Evolutionary conservation across 1,140 invertebrate species (phyloP), one percentile per base, ranked within the genome.

Genomic region (Callitettix versicolor): DNA sequence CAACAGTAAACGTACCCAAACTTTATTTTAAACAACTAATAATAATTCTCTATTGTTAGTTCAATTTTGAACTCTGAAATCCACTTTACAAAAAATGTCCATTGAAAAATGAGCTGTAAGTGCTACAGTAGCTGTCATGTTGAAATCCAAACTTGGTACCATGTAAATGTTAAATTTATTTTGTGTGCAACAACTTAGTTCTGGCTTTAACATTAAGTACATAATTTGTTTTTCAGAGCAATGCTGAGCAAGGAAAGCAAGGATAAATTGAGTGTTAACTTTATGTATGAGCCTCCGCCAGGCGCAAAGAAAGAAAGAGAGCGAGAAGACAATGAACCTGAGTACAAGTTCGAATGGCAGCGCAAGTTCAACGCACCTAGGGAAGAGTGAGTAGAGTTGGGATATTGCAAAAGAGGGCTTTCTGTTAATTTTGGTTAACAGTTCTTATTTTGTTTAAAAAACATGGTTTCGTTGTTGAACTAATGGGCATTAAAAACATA

Each of bases 231-330:
- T 74, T 75, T 24, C 65, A 93, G 90, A 72, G 94, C 94, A 7
- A 78, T 98, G 67, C 73, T 99, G 42, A 97, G 95, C 64, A 98
- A 97, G 73, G 95, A 99, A 61, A 93, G 88, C 65, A 99, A 99
- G 69, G 95, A 98, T 53, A 98, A 98, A 69, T 69, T 98, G n/a
- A 97, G 95, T 60, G 81, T 99, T 0, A 97, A 94, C 73, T 99
- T 99, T 67, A 95, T 99, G 92, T 99, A 99, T 72, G 95, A 99
- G 72, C 92, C 95, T n/a, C 97, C 97, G 55, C 93, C 95, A 26
- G 96, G 95, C 41, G 88, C 89, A 11, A 91, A 90, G 64, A 91
- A 91, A 67, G 88, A 91, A 70, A 73, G 85, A 41, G 87, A 95
- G 73, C 86, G 91, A 67, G 87, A 91, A 71, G 91, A 94, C 57